A percentile compares a stretch with the other conserved stretches of the same genome.
Evolutionary conservation across 2,888 invertebrate genomes (phyloP).

Genomic region (Geotrupes spiniger): DNA sequence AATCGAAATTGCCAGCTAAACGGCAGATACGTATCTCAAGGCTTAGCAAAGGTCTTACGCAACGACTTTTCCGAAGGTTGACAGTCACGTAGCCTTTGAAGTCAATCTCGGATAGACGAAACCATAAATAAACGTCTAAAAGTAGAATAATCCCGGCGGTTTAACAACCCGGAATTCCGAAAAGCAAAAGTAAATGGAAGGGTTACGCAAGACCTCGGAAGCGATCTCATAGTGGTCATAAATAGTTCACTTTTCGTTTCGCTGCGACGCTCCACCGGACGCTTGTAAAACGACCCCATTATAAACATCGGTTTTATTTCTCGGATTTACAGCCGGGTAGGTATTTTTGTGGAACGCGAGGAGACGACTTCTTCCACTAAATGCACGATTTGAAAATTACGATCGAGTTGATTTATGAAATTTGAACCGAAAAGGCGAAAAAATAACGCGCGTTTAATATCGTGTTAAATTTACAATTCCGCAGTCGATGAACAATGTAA

Average conservation of each 20-base stretch:
- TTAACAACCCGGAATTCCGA: constrained; percentile 27
- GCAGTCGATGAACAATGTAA: too few relatives aligned
- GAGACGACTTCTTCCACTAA: too few relatives aligned
- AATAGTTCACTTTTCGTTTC: constrained; percentile 41
- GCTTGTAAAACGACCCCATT: constrained; percentile 14
- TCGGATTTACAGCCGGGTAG: neutral
- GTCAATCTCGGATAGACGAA: constrained; percentile 14
- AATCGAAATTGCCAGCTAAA: too few relatives aligned
- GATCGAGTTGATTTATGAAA: too few relatives aligned
- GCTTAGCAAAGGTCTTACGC: too few relatives aligned
- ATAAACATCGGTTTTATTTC: constrained; percentile 4
- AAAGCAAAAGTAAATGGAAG: constrained; percentile 40
- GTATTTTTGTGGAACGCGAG: too few relatives aligned
- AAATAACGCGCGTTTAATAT: too few relatives aligned
- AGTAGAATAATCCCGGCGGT: constrained; percentile 25
- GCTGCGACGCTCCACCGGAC: constrained; percentile 16
- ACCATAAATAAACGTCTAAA: constrained; percentile 29
- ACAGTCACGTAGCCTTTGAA: constrained; percentile 15
- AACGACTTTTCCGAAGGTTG: too few relatives aligned
- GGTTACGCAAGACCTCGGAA: constrained; percentile 40
- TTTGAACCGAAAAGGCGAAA: too few relatives aligned
- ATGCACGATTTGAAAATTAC: too few relatives aligned
- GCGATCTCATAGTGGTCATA: constrained; percentile 36
- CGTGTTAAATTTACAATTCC: too few relatives aligned
- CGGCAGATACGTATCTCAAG: too few relatives aligned